A percentile compares a stretch with the other conserved stretches of the same genome.
Evolutionary conservation across 2,113 vertebrate species (phyloP).

Genomic region (Psophia crepitans): DNA sequence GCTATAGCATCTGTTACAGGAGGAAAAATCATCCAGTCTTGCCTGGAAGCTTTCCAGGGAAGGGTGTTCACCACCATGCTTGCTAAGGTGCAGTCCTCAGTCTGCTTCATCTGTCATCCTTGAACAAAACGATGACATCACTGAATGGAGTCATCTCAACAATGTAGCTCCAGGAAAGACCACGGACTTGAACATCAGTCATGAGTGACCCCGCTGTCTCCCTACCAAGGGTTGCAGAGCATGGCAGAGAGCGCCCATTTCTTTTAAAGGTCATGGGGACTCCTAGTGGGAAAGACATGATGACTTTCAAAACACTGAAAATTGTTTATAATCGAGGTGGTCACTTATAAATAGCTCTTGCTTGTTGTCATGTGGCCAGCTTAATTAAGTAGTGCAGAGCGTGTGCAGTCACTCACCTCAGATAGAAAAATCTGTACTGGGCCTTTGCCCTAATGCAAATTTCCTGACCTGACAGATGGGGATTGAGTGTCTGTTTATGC

Average conservation of each 20-base stretch:
- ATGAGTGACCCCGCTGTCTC: not conserved
- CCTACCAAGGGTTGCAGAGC: not conserved
- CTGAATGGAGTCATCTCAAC: not conserved
- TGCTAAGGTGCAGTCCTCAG: not conserved
- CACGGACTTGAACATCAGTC: not conserved
- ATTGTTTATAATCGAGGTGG: not conserved
- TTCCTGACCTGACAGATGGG: constrained; percentile 78
- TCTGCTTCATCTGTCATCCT: not conserved
- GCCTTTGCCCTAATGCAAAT: constrained; percentile 48
- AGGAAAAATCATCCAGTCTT: not conserved
- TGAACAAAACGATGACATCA: not conserved
- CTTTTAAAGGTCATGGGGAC: not conserved
- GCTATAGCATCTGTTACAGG: not conserved
- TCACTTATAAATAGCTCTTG: not conserved
- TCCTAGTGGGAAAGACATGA: not conserved
- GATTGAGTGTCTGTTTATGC: constrained; percentile 87
- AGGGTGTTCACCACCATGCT: not conserved
- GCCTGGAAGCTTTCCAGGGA: not conserved
- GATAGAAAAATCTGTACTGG: not conserved
- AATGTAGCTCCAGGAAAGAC: not conserved
- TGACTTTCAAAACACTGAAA: constrained; percentile 20
- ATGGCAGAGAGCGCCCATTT: not conserved
- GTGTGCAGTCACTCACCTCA: constrained; percentile 5
- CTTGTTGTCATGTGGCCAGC: not conserved
- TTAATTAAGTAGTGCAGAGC: not conserved